phyloP scores from a whole-genome alignment of 2,797 vertebrate species.

The Ctenosaura bakeri region DNA sequence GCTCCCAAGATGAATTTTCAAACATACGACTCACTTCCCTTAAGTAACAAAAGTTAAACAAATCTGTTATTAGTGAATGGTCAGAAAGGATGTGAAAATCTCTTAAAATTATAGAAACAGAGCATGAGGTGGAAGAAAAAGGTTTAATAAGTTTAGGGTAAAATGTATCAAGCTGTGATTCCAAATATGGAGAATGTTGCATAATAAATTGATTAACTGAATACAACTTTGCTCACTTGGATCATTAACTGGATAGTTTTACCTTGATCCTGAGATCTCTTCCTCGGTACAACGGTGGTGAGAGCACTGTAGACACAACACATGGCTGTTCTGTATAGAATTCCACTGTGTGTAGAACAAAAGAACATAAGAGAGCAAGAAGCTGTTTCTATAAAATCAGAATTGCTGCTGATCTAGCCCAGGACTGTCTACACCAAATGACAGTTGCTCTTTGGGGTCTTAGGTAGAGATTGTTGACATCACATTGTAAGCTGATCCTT shows the following conservation, averaged over 20 bases:
- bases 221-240: not conserved
- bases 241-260: not conserved
- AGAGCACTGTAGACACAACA: not conserved
- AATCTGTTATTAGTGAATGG: not conserved
- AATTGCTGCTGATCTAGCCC: not conserved
- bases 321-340: not conserved
- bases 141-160: not conserved
- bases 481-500: not conserved
- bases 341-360: not conserved
- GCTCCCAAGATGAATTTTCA: not conserved
- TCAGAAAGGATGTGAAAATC: not conserved
- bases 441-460: not conserved
- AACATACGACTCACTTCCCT: not conserved
- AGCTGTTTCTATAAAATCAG: not conserved
- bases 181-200: not conserved
- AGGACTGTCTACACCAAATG: not conserved
- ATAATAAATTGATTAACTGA: not conserved
- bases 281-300: not conserved
- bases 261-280: not conserved
- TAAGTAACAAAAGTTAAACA: not conserved
- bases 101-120: not conserved
- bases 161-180: not conserved
- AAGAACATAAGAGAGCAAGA: not conserved
- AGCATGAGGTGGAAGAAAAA: not conserved
- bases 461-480: not conserved